Evolutionary conservation across 2,113 vertebrate genomes (phyloP).

Genomic region (Tyto alba): DNA sequence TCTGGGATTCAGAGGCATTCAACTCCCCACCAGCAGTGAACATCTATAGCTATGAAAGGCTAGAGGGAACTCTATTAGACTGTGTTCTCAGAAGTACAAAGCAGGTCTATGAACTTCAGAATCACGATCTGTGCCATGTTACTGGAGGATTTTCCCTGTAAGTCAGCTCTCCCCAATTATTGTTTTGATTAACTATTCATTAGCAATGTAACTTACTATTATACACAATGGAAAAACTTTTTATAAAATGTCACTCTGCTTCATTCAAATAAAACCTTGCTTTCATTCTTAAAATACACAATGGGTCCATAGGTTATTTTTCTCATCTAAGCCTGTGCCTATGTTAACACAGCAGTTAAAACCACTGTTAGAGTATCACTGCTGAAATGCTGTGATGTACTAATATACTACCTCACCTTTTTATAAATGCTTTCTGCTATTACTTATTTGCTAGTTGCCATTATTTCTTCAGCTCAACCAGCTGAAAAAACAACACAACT

Average conservation of each 20-base stretch:
- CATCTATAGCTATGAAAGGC: not conserved
- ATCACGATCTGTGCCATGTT: not conserved
- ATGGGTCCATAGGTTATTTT: not conserved
- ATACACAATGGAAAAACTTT: not conserved
- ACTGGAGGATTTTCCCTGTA: not conserved
- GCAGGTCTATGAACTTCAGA: not conserved
- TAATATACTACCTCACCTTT: not conserved
- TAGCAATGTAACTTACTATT: not conserved
- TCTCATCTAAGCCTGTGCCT: not conserved
- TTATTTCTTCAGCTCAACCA: not conserved
- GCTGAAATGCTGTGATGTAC: not conserved
- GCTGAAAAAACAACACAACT: not conserved
- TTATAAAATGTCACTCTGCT: not conserved
- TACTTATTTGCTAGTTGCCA: not conserved
- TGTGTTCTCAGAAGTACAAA: not conserved
- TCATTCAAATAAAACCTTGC: not conserved
- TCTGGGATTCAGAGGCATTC: not conserved
- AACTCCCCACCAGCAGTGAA: not conserved
- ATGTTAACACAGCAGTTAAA: not conserved
- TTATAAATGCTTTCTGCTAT: not conserved
- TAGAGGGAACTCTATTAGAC: not conserved
- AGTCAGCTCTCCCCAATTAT: not conserved
- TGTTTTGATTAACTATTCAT: not conserved
- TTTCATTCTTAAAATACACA: not conserved
- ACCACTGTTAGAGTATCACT: not conserved